Percentiles rank a stretch among this genome's conserved stretches.
These are phyloP conservation scores for Notolabrus celidotus DNA, from an alignment of 2,797 vertebrate species.

Conservation along the genomic window DNA sequence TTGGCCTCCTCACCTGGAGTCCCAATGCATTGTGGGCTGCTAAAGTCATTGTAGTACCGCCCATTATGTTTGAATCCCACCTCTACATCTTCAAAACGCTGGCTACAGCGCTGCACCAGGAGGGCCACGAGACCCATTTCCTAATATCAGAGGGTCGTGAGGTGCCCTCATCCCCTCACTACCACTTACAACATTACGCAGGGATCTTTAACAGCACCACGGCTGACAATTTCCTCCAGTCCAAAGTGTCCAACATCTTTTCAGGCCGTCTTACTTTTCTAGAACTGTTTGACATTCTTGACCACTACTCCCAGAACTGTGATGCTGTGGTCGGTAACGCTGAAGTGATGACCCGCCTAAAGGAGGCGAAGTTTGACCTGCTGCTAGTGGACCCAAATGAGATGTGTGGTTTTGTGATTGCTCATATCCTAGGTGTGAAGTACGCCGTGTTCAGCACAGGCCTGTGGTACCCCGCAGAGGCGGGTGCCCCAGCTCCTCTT, in stretches of 20 bases:
- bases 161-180: slow-evolving; percentile 90
- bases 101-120: slow-evolving; percentile 91
- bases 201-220: slow-evolving; percentile 98
- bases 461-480: slow-evolving; percentile 98
- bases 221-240: slow-evolving; percentile 96
- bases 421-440: slow-evolving; percentile 93
- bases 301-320: slow-evolving; percentile 97
- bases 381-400: slow-evolving; percentile 98
- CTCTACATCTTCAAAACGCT: slow-evolving; percentile 99
- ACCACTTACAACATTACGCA: slow-evolving; percentile 93
- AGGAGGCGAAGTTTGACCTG: slow-evolving; percentile 93
- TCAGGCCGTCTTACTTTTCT: slow-evolving; percentile 94
- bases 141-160: slow-evolving; percentile 96
- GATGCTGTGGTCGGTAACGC: slow-evolving; percentile 93
- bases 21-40: slow-evolving; percentile 87
- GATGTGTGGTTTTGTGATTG: slow-evolving; percentile 98
- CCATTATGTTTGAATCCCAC: slow-evolving; percentile 99
- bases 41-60: slow-evolving; percentile 97
- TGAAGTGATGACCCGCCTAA: slow-evolving; percentile 89
- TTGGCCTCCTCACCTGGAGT: slow-evolving; percentile 83
- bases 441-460: slow-evolving; percentile 98
- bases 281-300: slow-evolving; percentile 97
- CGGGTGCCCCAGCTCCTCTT: slow-evolving; percentile 94
- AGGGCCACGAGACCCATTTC: slow-evolving; percentile 94
- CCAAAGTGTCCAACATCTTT: slow-evolving; percentile 98